Evolutionary conservation across 1,140 invertebrate species (phyloP), one percentile per base, ranked within the genome.

Genomic region (Formica exsecta): DNA sequence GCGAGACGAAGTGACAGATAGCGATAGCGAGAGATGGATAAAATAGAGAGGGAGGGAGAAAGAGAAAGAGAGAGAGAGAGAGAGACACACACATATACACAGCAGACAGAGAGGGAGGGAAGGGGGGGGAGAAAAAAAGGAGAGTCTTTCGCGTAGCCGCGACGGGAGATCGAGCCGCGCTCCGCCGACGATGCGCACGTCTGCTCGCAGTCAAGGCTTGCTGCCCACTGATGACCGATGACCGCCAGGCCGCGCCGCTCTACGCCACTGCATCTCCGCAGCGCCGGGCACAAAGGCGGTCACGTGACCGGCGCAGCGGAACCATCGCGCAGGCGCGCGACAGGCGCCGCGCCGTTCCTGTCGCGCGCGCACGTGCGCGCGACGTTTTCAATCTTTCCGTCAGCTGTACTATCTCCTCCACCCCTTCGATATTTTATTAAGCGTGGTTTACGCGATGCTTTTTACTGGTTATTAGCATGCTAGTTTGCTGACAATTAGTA

Each of bases 171-270:
- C 85, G 79, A 59, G 57, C 83, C 87, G 81, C 89, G 89, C 80
- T 84, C 89, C 75, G 89, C 88, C 80, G 81, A 91, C 86, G 77
- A 91, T 89, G 29, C 81, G 85, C 85, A 91, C 92, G 90, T 92
- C 90, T 74, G 73, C 68, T 84, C 89, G 90, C 92, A 91, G 88
- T 92, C 91, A 91, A 93, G 86, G 92, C 93, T 93, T 88, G 90
- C 88, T 92, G 91, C 92, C 93, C 91, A 94, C 93, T 94, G 86
- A 64, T 22, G 74, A 51, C 41, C 25, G 19, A 29, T 36, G 22
- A 25, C 38, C 22, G 16, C 51, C 57, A 38, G 36, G 85, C 48
- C 51, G 59, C 38, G 54, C 71, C 54, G 22, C 41, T 61, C 85
- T 44, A 61, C 71, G 57, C 65, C 70, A 65, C 64, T 36, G 84